These are phyloP conservation scores for Drosophila kohkoa DNA, from an alignment of 1,140 invertebrate species.

Conservation along the genomic window DNA sequence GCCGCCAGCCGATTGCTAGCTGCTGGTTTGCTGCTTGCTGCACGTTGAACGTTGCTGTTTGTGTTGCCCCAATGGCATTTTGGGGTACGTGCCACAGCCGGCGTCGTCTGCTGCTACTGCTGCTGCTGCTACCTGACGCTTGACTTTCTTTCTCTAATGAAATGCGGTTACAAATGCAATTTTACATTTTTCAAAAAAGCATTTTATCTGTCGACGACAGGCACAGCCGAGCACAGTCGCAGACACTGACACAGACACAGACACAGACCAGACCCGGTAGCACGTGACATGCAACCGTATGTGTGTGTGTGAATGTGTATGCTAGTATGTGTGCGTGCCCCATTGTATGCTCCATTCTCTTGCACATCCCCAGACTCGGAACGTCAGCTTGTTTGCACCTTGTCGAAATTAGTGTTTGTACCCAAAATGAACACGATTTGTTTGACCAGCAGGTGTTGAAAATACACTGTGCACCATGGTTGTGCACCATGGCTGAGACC, in stretches of 20 bases:
- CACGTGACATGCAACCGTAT: constrained; percentile 36
- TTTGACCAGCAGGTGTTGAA: constrained; percentile 82
- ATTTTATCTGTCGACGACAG: constrained; percentile 80
- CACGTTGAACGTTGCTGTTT: constrained; percentile 45
- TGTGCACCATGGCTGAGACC: constrained; percentile 40
- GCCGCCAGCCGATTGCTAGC: constrained; percentile 19
- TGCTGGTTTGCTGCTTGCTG: constrained; percentile 16
- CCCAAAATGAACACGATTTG: constrained; percentile 81
- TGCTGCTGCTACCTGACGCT: constrained; percentile 69
- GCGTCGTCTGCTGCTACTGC: constrained; percentile 52
- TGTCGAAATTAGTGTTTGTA: constrained; percentile 82
- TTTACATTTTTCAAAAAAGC: constrained; percentile 80
- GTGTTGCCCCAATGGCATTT: constrained; percentile 43
- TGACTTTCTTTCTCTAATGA: constrained; percentile 82
- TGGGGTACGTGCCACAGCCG: constrained; percentile 28
- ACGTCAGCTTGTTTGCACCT: constrained; percentile 80
- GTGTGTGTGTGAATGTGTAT: constrained; percentile 8
- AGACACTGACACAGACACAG: constrained; percentile 44
- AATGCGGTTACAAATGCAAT: constrained; percentile 82
- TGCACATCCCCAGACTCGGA: constrained; percentile 23
- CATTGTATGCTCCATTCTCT: constrained; percentile 13
- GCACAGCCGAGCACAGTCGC: constrained; percentile 38
- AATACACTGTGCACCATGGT: constrained; percentile 64
- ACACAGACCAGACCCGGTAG: constrained; percentile 27
- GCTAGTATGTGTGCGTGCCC: background rate